These are phyloP conservation scores for Ganaspis brasiliensis DNA, from an alignment of 2,888 invertebrate genomes.

Conservation along the genomic window DNA sequence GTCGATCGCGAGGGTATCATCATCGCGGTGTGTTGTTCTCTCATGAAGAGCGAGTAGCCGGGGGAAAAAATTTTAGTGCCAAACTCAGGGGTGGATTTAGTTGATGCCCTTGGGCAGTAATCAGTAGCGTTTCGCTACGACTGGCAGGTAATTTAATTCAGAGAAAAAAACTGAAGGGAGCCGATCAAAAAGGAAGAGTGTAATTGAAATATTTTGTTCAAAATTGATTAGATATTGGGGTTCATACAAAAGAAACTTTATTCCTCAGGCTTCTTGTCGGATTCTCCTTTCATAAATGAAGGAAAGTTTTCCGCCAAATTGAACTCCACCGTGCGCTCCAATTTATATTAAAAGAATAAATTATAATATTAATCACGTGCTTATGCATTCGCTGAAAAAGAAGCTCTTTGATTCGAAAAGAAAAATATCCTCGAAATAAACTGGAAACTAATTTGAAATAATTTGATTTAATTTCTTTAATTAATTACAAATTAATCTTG, in stretches of 20 bases:
- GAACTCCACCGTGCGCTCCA: neutral
- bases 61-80: conserved; percentile 30
- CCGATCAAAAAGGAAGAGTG: conserved; percentile 3
- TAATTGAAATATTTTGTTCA: conserved; percentile 38
- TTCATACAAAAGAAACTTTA: conserved; percentile 21
- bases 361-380: neutral
- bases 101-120: conserved; percentile 38
- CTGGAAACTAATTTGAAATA: too few species aligned
- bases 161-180: conserved; percentile 18
- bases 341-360: neutral
- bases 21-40: conserved; percentile 9
- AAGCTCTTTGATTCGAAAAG: too few species aligned
- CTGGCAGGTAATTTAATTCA: conserved; percentile 43
- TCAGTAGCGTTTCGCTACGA: conserved; percentile 37
- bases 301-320: conserved; percentile 14
- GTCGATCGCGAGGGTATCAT: conserved; percentile 26
- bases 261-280: conserved; percentile 1
- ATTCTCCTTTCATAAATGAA: conserved; percentile 2
- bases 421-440: too few species aligned
- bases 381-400: too few species aligned
- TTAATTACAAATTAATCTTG: too few species aligned
- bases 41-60: neutral
- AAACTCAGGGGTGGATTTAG: conserved; percentile 34
- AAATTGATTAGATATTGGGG: conserved; percentile 30
- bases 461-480: too few species aligned